Evolutionary conservation across 2,113 vertebrate species (phyloP).

Genomic region (Aramus guarauna): DNA sequence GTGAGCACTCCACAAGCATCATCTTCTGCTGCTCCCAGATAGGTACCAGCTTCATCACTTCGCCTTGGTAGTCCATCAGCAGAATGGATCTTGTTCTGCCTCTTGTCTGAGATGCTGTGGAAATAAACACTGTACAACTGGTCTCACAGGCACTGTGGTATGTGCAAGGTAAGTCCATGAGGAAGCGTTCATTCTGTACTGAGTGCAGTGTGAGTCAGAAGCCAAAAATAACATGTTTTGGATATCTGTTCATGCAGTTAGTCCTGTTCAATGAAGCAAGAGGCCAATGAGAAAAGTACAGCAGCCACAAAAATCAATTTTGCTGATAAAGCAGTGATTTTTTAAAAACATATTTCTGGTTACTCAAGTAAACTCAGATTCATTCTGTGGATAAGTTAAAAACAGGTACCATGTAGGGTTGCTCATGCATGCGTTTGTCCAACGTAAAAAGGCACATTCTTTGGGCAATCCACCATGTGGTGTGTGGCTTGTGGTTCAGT

Average conservation of each 20-base stretch:
- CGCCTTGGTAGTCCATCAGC: background rate
- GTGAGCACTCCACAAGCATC: background rate
- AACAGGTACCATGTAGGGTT: background rate
- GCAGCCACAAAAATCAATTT: background rate
- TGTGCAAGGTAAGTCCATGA: background rate
- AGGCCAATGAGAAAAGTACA: background rate
- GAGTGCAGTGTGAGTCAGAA: background rate
- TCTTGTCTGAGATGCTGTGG: background rate
- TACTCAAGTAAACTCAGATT: background rate
- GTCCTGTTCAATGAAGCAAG: background rate
- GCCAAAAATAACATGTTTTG: background rate
- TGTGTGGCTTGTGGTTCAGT: background rate
- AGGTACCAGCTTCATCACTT: background rate
- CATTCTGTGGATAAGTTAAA: background rate
- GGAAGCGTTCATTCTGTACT: background rate
- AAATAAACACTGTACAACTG: background rate
- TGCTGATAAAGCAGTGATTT: background rate
- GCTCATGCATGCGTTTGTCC: background rate
- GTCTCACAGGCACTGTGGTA: background rate
- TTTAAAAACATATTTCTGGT: background rate
- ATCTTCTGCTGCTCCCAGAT: background rate
- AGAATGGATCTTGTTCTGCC: background rate
- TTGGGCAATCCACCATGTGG: background rate
- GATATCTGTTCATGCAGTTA: background rate
- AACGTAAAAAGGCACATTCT: background rate